Evolutionary conservation across 2,888 invertebrate genomes (phyloP).

Genomic region (Eupeodes latifasciatus): DNA sequence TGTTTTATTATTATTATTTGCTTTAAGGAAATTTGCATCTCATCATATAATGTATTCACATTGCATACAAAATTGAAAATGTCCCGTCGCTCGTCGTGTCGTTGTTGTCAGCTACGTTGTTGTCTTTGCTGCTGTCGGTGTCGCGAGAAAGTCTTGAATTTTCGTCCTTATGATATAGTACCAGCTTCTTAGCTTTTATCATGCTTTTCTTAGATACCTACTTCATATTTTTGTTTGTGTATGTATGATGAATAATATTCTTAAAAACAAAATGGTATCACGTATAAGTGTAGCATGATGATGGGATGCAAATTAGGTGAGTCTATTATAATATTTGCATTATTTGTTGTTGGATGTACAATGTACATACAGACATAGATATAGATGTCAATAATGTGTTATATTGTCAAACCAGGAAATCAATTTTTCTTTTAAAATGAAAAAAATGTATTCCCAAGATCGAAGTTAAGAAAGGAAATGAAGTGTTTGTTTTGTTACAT

Average conservation of each 20-base stretch:
- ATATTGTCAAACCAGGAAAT: slow-evolving; percentile 42
- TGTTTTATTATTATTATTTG: slow-evolving; percentile 28
- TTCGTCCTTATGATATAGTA: neutral
- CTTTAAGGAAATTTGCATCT: slow-evolving; percentile 33
- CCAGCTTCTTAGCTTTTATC: neutral
- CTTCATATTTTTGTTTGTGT: neutral
- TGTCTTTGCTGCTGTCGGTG: slow-evolving; percentile 10
- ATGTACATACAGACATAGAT: neutral
- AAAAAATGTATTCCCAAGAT: neutral
- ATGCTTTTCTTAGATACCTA: neutral
- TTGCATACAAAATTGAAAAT: slow-evolving; percentile 75
- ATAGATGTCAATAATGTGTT: slow-evolving; percentile 29
- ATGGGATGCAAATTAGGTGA: slow-evolving; percentile 74
- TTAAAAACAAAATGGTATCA: slow-evolving; percentile 72
- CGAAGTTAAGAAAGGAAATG: neutral
- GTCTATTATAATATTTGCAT: slow-evolving; percentile 38
- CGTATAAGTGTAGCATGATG: slow-evolving; percentile 68
- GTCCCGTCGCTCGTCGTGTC: slow-evolving; percentile 46
- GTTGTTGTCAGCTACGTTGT: slow-evolving; percentile 11
- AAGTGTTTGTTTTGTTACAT: neutral
- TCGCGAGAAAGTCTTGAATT: neutral
- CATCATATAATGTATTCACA: slow-evolving; percentile 71
- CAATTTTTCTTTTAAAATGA: slow-evolving; percentile 33
- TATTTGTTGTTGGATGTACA: neutral
- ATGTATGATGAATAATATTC: slow-evolving; percentile 71